These are phyloP conservation scores for Rhinophrynus dorsalis DNA, from an alignment of 2,797 vertebrate species.

Conservation along the genomic window DNA sequence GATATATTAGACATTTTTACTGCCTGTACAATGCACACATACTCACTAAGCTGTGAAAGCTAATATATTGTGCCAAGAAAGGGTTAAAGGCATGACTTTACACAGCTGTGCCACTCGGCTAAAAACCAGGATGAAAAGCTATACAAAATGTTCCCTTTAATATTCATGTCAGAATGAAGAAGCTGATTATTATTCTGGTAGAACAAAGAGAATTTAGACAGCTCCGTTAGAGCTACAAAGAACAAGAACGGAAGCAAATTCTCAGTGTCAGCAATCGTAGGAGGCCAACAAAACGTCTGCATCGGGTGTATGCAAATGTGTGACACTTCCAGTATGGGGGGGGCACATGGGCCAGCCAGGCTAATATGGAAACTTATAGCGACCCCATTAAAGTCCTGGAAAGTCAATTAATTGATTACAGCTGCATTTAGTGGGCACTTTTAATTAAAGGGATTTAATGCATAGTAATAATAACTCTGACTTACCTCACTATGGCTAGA, in stretches of 20 bases:
- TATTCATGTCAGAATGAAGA: slow-evolving; percentile 51
- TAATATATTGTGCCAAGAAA: not conserved
- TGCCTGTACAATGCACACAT: no score
- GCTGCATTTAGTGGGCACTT: no score
- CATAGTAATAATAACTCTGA: no score
- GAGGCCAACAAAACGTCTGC: slow-evolving; percentile 29
- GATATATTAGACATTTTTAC: no score
- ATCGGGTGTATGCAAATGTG: slow-evolving; percentile 27
- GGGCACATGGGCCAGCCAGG: not conserved
- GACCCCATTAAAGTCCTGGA: no score
- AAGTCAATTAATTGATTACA: no score
- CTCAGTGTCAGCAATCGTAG: slow-evolving; percentile 34
- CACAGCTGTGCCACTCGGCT: slow-evolving; percentile 43
- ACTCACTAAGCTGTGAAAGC: no score
- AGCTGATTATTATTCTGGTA: slow-evolving; percentile 50
- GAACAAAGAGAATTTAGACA: slow-evolving; percentile 50
- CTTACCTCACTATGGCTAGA: no score
- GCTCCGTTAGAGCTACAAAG: slow-evolving; percentile 44
- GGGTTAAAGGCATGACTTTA: slow-evolving; percentile 41
- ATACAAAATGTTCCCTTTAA: slow-evolving; percentile 51
- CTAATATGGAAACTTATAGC: not conserved
- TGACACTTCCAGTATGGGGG: slow-evolving; percentile 2
- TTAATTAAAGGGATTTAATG: no score
- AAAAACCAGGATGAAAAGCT: slow-evolving; percentile 48
- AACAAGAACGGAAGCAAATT: slow-evolving; percentile 46